These are phyloP conservation scores for Ginglymostoma cirratum DNA, from an alignment of 2,113 vertebrate species.

Conservation along the genomic window DNA sequence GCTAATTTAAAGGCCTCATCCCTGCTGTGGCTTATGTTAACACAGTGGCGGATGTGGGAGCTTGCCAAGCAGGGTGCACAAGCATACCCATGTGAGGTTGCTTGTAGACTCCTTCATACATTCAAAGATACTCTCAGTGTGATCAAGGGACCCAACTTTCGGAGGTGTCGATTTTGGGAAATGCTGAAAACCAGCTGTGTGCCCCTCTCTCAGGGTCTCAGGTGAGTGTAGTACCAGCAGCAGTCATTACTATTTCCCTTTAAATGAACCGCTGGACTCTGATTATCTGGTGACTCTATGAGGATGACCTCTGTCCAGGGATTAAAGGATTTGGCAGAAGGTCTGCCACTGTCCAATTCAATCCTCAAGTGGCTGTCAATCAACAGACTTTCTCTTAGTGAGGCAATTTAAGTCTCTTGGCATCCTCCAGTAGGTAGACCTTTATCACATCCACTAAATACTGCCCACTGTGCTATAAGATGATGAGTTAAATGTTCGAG, in stretches of 20 bases:
- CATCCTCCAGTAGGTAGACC: not conserved
- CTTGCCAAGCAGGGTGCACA: not conserved
- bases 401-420: not conserved
- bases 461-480: not conserved
- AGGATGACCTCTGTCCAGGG: not conserved
- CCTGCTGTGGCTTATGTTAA: too few species aligned
- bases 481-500: not conserved
- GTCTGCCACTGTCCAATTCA: not conserved
- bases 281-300: not conserved
- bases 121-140: not conserved
- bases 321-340: not conserved
- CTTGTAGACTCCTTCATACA: too few species aligned
- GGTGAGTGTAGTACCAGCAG: too few species aligned
- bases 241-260: not conserved
- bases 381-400: not conserved
- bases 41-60: too few species aligned
- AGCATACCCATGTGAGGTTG: too few species aligned
- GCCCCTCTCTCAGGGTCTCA: too few species aligned
- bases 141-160: not conserved
- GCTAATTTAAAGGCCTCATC: too few species aligned
- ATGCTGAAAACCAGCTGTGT: too few species aligned
- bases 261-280: not conserved
- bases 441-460: not conserved
- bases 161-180: too few species aligned
- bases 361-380: not conserved